Evolutionary conservation across 2,797 vertebrate genomes (phyloP), one percentile per base, ranked within the genome.

Genomic region (Amblyopsis hoosieri): DNA sequence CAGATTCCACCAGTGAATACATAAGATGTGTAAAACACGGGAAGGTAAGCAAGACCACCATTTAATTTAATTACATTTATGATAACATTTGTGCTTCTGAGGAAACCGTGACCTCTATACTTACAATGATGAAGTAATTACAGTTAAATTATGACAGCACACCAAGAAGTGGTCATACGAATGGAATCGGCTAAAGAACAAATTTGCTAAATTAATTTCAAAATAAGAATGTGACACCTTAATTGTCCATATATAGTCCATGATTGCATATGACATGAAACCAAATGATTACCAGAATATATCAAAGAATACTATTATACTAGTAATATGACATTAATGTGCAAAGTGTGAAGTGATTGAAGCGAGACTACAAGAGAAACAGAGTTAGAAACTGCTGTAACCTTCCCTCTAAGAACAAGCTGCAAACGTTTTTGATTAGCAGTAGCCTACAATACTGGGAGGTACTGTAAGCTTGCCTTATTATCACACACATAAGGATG

Each of bases 21-120:
- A 79, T 72, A 71, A 78, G 71, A 73, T 63, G 68, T 77, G 57
- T 79, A 14, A 66, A 14, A 61, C 58, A 54, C 57, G 69, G 45
- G 48, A 64, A 80, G 89, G 89, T 90, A 79, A 85, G 85, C 49
- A 5, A 52, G 3, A 0, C 13, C 49, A 42, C 58, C 48, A 3
- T 53, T 51, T 54, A 49, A 15, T 4, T 23, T 2, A 29, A 11
- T 29, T 29, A 29, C 23, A 50, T 15, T 19, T 4, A 45, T 54
- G 14, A 31, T 13, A 13, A n/a, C 3, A 12, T 13, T 23, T 15
- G 6, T 33, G 12, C 5, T 3, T 9, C 33, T 10, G 4, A 54
- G 9, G n/a, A 37, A n/a, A 8, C 4, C 62, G 5, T 57, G 1
- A 4, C 4, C 47, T 48, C 47, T 48, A 55, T 31, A 3, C 1